A percentile compares a stretch with the other conserved stretches of the same genome.
phyloP scores from a whole-genome alignment of 2,888 invertebrate genomes.

The Tineola bisselliella region DNA sequence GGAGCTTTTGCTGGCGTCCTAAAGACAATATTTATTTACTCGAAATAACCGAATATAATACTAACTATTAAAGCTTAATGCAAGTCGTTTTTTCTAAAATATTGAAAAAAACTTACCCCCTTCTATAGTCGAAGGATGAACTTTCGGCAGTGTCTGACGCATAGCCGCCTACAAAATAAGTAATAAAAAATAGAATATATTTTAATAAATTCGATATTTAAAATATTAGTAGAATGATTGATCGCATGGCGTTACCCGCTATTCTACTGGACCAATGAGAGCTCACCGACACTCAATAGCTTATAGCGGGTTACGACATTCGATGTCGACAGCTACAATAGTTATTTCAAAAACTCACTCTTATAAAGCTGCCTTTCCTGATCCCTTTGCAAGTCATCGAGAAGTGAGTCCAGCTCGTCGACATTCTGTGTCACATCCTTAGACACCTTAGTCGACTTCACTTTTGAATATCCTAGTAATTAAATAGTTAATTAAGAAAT shows the following conservation, averaged over 20 bases:
- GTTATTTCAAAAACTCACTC: constrained; percentile 34
- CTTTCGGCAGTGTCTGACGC: constrained; percentile 60
- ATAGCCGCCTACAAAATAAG: constrained; percentile 44
- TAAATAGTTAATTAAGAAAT: neutral
- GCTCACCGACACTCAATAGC: no score
- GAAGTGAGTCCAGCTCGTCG: constrained; percentile 77
- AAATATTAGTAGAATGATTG: no score
- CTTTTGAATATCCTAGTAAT: constrained; percentile 47
- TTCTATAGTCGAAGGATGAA: constrained; percentile 56
- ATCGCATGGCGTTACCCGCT: no score
- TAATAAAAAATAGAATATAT: no score
- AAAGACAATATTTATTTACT: constrained; percentile 12
- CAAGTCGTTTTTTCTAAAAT: neutral
- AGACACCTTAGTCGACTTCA: constrained; percentile 47
- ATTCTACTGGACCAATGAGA: no score
- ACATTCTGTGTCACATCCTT: constrained; percentile 71
- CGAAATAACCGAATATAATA: neutral
- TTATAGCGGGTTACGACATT: no score
- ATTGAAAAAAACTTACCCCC: constrained; percentile 33
- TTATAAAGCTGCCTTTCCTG: constrained; percentile 61
- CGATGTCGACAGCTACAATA: neutral
- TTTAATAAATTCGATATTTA: no score
- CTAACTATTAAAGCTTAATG: neutral
- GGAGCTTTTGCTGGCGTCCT: constrained; percentile 51
- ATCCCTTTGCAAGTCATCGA: constrained; percentile 75